These are phyloP conservation scores for Muricea muricata DNA, from an alignment of 92 coral and sea anemone species.

Conservation along the genomic window DNA sequence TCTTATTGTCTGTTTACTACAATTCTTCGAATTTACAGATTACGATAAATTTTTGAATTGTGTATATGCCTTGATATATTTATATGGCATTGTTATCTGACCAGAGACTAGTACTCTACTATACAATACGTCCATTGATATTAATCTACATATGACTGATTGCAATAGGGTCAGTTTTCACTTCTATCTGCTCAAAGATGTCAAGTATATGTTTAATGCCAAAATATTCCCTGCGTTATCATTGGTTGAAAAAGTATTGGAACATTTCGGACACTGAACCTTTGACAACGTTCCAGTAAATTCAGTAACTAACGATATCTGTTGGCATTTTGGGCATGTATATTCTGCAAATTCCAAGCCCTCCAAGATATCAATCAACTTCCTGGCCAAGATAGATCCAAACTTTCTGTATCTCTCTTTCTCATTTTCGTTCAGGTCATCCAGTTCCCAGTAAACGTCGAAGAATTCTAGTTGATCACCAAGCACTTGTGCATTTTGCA, in stretches of 20 bases:
- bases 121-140: too few relatives aligned
- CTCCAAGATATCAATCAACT: conserved; percentile 15
- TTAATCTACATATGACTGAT: too few relatives aligned
- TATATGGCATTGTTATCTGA: too few relatives aligned
- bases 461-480: conserved; percentile 50
- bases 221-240: conserved; percentile 26
- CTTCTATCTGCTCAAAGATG: conserved; percentile 16
- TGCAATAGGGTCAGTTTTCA: too few relatives aligned
- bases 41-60: too few relatives aligned
- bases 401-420: conserved; percentile 2
- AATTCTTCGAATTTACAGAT: too few relatives aligned
- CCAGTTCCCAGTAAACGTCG: conserved; percentile 55
- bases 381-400: conserved; percentile 21
- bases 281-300: conserved; percentile 21
- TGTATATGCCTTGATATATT: too few relatives aligned
- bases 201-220: conserved; percentile 61
- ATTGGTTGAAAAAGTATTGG: conserved; percentile 1
- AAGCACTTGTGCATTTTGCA: conserved; percentile 59
- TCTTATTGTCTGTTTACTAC: too few relatives aligned
- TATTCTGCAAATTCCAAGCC: conserved; percentile 31
- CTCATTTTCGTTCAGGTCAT: conserved; percentile 23
- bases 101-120: too few relatives aligned
- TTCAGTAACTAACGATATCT: conserved; percentile 34
- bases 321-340: conserved; percentile 48
- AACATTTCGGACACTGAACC: conserved; percentile 33